Evolutionary conservation across 1,140 invertebrate species (phyloP), one percentile per base, ranked within the genome.

Genomic region (Bombus soroeensis): DNA sequence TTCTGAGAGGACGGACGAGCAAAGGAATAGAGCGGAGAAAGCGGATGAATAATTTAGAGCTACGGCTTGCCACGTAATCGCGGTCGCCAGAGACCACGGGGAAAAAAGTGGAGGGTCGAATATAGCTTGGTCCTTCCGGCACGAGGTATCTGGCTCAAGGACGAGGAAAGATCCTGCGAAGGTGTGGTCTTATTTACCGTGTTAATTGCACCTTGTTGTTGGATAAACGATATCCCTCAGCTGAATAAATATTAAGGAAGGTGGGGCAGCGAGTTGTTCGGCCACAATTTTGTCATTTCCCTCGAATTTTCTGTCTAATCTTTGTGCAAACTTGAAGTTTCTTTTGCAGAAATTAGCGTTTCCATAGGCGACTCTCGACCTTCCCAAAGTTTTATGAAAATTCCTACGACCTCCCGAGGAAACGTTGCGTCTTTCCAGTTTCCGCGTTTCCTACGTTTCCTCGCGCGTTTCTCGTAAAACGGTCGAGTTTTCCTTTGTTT

Each of bases 31-130:
- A 32, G 66, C 39, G 66, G 75, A 59, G 82, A 79, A 84, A 71
- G 82, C 75, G 82, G 71, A 84, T 84, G 75, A 79, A 84, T 84
- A 84, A 84, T 79, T 84, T 79, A 79, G 75, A 71, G 34, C 37
- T 5, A 39, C 75, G 74, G 82, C 82, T 22, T 37, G 47, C 64
- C 74, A 25, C 75, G 47, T 83, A 83, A 83, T 78, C 82, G 75
- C 22, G 28, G 74, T n/a, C 62, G n/a, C 66, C 71, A 47, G 28
- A 76, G n/a, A 66, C 32, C 2, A 71, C 13, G 12, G 18, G 12
- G 22, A 22, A 25, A 25, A 12, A 59, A 25, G 47, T 4, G 28
- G 53, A 32, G 28, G 37, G 68, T 57, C 37, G 68, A 73, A n/a
- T 39, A 73, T 59, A 22, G 47, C 32, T 41, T n/a, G 72, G 32